phyloP scores from a whole-genome alignment of 2,797 vertebrate genomes.

The Apodemus agrarius region DNA sequence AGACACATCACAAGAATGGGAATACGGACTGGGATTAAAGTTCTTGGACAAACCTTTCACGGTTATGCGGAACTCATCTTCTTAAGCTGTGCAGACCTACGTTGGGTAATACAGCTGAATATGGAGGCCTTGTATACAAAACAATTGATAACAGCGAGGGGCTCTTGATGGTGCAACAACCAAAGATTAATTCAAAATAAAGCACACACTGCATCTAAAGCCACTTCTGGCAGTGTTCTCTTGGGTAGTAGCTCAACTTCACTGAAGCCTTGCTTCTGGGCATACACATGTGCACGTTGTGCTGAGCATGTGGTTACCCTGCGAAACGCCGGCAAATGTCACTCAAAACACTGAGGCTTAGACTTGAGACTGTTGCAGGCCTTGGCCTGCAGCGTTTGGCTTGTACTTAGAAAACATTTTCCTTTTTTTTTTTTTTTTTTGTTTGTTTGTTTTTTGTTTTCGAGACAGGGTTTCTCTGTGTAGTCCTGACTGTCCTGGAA shows the following conservation, averaged over 20 bases:
- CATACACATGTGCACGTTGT: too few relatives aligned
- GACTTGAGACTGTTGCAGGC: not conserved
- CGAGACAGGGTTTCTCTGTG: too few relatives aligned
- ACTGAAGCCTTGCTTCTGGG: not conserved
- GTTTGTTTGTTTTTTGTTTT: too few relatives aligned
- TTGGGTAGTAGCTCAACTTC: not conserved
- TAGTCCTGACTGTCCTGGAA: too few relatives aligned
- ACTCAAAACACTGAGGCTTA: not conserved
- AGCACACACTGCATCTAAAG: too few relatives aligned
- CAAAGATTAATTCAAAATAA: not conserved
- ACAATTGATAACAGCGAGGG: not conserved
- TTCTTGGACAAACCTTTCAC: not conserved
- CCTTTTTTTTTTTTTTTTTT: too few relatives aligned
- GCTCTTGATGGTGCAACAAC: not conserved
- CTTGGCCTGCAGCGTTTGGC: not conserved
- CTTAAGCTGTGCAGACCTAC: not conserved
- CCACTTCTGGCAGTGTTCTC: not conserved
- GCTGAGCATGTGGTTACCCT: too few relatives aligned
- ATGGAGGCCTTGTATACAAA: not conserved
- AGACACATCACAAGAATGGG: conserved; percentile 63
- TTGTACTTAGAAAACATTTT: not conserved
- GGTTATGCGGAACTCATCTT: conserved; percentile 27
- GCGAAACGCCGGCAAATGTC: not conserved
- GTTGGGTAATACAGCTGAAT: not conserved
- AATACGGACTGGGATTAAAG: conserved; percentile 67